Conservation (phyloP, 2,888 invertebrate genomes). For the Andrena chrysosceles region DNA sequence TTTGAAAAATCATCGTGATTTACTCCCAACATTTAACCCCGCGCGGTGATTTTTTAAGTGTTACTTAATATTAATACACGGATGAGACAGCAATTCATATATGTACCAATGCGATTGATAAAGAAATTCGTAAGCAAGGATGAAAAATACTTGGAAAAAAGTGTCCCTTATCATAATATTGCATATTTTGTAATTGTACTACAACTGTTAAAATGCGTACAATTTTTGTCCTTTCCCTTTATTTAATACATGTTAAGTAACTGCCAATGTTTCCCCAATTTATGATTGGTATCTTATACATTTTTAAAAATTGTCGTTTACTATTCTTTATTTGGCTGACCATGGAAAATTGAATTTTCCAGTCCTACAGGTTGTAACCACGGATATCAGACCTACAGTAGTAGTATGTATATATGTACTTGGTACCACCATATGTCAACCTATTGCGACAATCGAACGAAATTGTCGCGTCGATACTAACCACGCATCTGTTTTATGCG, state of each 20-base stretch:
- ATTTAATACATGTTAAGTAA: too few species aligned
- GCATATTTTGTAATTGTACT: too few species aligned
- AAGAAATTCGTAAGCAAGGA: too few species aligned
- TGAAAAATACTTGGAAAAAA: too few species aligned
- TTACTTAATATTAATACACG: background rate
- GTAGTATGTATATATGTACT: background rate
- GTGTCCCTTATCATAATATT: too few species aligned
- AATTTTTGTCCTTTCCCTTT: too few species aligned
- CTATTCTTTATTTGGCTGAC: background rate
- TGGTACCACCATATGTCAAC: background rate
- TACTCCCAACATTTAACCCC: slow-evolving; percentile 11
- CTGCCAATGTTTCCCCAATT: too few species aligned
- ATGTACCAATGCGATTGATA: too few species aligned
- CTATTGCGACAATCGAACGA: slow-evolving; percentile 1
- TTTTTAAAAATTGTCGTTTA: too few species aligned
- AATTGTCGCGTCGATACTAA: slow-evolving; percentile 5
- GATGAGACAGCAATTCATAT: background rate
- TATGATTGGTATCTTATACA: too few species aligned
- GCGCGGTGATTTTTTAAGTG: background rate
- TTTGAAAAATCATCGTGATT: slow-evolving; percentile 44
- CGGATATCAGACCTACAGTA: background rate
- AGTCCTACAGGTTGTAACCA: too few species aligned
- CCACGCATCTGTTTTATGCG: background rate
- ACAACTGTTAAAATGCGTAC: too few species aligned
- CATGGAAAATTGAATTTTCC: slow-evolving; percentile 7